Conservation (phyloP, 2,797 vertebrate genomes). For the Alauda arvensis region DNA sequence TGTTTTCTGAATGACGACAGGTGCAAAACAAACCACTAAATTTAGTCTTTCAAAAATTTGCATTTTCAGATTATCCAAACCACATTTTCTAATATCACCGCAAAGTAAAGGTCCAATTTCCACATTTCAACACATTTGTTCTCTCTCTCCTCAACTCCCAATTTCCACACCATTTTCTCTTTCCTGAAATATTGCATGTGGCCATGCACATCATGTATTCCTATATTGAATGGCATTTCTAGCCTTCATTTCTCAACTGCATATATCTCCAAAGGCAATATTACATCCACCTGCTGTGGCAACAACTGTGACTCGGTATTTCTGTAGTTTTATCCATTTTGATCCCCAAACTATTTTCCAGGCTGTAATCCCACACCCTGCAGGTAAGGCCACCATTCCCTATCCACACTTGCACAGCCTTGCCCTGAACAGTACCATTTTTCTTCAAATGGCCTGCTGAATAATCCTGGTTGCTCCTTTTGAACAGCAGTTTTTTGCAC, state of each 20-base stretch:
- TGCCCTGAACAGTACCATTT: not conserved
- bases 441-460: not conserved
- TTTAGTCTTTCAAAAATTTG: not conserved
- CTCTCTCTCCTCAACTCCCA: fast-evolving
- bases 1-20: not conserved
- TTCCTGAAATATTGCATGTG: not conserved
- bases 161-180: not conserved
- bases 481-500: not conserved
- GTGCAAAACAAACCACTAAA: not conserved
- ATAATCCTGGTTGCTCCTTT: not conserved
- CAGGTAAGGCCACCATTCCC: not conserved
- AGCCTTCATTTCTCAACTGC: not conserved
- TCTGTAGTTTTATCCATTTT: not conserved
- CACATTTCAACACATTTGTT: not conserved
- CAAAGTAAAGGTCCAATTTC: not conserved
- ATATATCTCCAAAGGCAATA: not conserved
- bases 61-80: not conserved
- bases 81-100: not conserved
- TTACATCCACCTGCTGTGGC: not conserved
- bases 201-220: not conserved
- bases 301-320: not conserved
- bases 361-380: not conserved
- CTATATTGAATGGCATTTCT: not conserved
- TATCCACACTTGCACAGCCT: not conserved
- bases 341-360: not conserved